These are phyloP conservation scores for Pristis pectinata DNA, from an alignment of 2,797 vertebrate genomes.

Conservation along the genomic window DNA sequence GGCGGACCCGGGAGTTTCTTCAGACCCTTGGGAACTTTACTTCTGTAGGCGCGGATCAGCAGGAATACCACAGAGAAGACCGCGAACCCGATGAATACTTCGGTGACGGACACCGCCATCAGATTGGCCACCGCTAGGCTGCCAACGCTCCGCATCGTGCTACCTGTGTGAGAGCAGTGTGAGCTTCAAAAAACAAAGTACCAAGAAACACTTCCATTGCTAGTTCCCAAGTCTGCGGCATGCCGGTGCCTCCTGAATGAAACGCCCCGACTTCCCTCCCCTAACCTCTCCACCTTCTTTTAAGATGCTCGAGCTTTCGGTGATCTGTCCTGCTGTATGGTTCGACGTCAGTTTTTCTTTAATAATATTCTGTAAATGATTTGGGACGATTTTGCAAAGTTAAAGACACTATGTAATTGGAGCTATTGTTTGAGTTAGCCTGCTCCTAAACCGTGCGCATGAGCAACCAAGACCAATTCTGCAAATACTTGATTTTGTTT, in stretches of 20 bases:
- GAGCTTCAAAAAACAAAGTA: background rate
- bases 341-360: too few species aligned
- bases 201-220: background rate
- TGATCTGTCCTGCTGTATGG: too few species aligned
- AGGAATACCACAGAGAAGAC: slow-evolving; percentile 62
- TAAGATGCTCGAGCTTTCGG: too few species aligned
- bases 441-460: background rate
- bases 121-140: slow-evolving; percentile 50
- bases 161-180: background rate
- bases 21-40: slow-evolving; percentile 63
- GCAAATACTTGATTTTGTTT: background rate
- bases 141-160: background rate
- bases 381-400: too few species aligned
- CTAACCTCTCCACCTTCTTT: too few species aligned
- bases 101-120: slow-evolving; percentile 55
- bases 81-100: slow-evolving; percentile 58
- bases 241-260: too few species aligned
- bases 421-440: background rate
- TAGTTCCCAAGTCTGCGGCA: background rate
- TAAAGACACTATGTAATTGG: too few species aligned
- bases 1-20: slow-evolving; percentile 69
- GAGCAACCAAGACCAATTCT: background rate
- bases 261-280: too few species aligned
- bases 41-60: slow-evolving; percentile 52
- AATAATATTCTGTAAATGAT: too few species aligned